Percentiles rank a stretch among this genome's conserved stretches.
phyloP scores from a whole-genome alignment of 2,113 vertebrate species.

The Oryzias curvinotus region DNA sequence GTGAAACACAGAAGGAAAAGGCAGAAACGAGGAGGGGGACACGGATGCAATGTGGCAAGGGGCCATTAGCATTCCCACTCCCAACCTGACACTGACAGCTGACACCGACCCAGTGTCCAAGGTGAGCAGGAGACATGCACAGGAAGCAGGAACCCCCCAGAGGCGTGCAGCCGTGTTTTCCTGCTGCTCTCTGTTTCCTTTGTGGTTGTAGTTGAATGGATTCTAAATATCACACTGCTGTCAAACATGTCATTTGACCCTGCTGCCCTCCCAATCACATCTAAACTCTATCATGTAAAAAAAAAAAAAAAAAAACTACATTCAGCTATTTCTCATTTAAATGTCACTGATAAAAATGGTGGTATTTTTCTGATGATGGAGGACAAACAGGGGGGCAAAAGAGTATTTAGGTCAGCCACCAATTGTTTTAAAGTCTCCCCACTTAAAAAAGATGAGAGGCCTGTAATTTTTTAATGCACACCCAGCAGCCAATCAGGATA shows the following conservation, averaged over 20 bases:
- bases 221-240: conserved; percentile 61
- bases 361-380: too few species aligned
- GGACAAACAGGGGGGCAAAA: too few species aligned
- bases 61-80: conserved; percentile 66
- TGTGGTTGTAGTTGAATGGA: conserved; percentile 61
- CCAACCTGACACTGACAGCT: conserved; percentile 67
- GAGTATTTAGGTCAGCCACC: too few species aligned
- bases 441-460: too few species aligned
- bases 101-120: conserved; percentile 68
- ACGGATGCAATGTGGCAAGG: conserved; percentile 31
- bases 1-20: conserved; percentile 19
- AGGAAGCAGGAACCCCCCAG: conserved; percentile 60
- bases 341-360: too few species aligned
- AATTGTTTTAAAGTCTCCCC: too few species aligned
- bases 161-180: conserved; percentile 44
- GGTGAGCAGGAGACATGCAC: conserved; percentile 65
- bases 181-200: conserved; percentile 59
- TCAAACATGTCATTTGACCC: conserved; percentile 70
- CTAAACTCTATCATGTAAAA: conserved; percentile 14
- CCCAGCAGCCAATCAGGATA: too few species aligned
- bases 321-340: too few species aligned
- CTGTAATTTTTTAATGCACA: too few species aligned
- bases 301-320: too few species aligned
- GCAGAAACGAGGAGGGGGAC: conserved; percentile 4
- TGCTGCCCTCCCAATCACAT: conserved; percentile 3